Conservation (phyloP, 2,888 invertebrate genomes). For the Hydriomena furcata region DNA sequence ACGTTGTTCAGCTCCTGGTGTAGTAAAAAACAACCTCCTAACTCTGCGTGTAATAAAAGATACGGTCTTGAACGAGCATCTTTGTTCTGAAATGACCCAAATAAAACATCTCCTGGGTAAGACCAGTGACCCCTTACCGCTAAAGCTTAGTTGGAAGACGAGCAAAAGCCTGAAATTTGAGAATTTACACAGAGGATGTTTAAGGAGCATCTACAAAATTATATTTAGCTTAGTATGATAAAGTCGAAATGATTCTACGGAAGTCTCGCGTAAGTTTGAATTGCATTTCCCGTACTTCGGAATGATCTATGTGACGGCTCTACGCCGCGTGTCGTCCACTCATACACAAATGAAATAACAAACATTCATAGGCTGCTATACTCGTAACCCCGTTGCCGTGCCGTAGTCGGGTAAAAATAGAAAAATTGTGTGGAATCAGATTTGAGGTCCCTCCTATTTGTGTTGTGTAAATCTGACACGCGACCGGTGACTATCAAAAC, state of each 20-base stretch:
- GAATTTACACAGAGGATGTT: background rate
- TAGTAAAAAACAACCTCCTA: conserved; percentile 1
- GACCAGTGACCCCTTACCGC: background rate
- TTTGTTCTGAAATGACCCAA: conserved; percentile 1
- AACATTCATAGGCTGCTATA: too few species aligned
- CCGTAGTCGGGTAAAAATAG: too few species aligned
- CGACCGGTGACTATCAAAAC: conserved; percentile 36
- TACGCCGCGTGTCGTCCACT: too few species aligned
- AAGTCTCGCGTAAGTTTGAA: too few species aligned
- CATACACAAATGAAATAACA: too few species aligned
- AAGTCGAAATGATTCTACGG: too few species aligned
- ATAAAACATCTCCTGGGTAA: background rate
- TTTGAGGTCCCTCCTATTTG: background rate
- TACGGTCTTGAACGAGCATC: background rate
- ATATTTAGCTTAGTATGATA: too few species aligned
- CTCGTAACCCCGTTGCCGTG: too few species aligned
- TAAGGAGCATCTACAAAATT: too few species aligned
- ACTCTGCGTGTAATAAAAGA: background rate
- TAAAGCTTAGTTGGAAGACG: background rate
- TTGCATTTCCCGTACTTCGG: too few species aligned
- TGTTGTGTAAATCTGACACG: conserved; percentile 13
- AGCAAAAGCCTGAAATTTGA: background rate
- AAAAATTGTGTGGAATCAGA: background rate
- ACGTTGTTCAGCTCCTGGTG: background rate
- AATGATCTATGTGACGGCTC: too few species aligned